Base-by-base conservation (phyloP, 2,888 invertebrate genomes). In the Eilema griseolum region DNA sequence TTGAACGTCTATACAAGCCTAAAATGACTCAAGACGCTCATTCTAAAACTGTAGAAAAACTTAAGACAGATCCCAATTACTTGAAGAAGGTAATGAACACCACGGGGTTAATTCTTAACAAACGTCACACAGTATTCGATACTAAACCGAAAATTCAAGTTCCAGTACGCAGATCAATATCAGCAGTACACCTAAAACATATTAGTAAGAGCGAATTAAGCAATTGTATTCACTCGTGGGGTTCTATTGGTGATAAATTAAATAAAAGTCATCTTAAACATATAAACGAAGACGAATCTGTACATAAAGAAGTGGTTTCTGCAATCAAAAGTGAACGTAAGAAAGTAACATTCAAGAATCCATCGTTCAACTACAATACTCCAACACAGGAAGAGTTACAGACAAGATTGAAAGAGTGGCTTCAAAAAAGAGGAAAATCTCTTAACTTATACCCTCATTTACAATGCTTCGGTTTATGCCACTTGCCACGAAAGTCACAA, bases 381-480 rank as follows among this genome's bases (percentile, higher is more conserved):
- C 95, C 95, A 0, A 88, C 79, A 61, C 91, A 91, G 0, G 90
- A 90, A 26, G 96, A 96, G 69, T 69, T 96, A 24, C 93, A 93
- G 72, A 73, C 85, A 0, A 87, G 93, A 67, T 82, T 96, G 23
- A 93, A 93, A 65, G 88, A 91, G 0, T 96, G 96, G 96, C 84
- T 96, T 10, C 87, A 92, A 60, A 95, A 95, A 72, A 87, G 91
- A 23, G 96, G 96, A 0, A 96, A 96, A 78, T 91, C 94, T 0
- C 63, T 95, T 0, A 89, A 93, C 62, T 89, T 93, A 0, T 96
- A 92, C 79, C 95, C 95, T 20, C 96, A 96, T 82, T 86, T 96
- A 46, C 95, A 96, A 82, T 96, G 96, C 79, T 96, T 96, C 52
- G 95, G 95, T 2, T 78, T 95, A 16, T 86, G 92, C 61, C 91